phyloP scores from a whole-genome alignment of 2,888 invertebrate genomes.

The Drosophila borborema region DNA sequence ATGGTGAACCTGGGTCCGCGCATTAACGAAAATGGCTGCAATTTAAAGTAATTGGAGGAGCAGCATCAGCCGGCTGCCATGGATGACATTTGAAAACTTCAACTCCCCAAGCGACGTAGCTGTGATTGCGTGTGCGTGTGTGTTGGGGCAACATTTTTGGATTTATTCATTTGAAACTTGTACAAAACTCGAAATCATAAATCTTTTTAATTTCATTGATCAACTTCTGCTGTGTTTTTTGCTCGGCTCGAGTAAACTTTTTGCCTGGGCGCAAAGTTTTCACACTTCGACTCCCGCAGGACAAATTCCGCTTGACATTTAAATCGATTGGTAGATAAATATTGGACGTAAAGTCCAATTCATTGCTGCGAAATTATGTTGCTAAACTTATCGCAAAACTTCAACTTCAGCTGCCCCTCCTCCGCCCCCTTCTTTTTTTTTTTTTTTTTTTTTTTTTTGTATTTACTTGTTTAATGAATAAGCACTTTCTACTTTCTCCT shows the following conservation, averaged over 20 bases:
- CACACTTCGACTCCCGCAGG: conserved; percentile 74
- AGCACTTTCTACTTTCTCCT: conserved; percentile 42
- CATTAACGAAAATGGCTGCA: conserved; percentile 75
- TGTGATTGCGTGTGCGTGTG: conserved; percentile 49
- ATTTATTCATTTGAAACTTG: conserved; percentile 59
- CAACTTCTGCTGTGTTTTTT: conserved; percentile 59
- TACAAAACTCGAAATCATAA: conserved; percentile 70
- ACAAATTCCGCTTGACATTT: conserved; percentile 72
- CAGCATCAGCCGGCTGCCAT: conserved; percentile 20
- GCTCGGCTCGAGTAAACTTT: conserved; percentile 43
- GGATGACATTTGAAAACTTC: conserved; percentile 67
- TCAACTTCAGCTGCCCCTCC: conserved; percentile 14
- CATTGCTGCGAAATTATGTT: conserved; percentile 71
- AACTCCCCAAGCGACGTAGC: conserved; percentile 45
- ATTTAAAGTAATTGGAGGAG: conserved; percentile 68
- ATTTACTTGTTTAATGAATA: conserved; percentile 58
- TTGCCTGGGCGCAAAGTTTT: conserved; percentile 57
- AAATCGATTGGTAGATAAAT: conserved; percentile 77
- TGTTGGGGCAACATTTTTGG: conserved; percentile 30
- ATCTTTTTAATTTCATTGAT: conserved; percentile 81
- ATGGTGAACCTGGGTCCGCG: conserved; percentile 52
- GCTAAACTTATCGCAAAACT: conserved; percentile 56
- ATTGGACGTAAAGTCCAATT: conserved; percentile 64
- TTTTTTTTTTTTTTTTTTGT: not conserved
- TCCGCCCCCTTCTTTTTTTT: not conserved